Conservation (phyloP, 1,140 invertebrate species). For the Brachionus rubens region DNA sequence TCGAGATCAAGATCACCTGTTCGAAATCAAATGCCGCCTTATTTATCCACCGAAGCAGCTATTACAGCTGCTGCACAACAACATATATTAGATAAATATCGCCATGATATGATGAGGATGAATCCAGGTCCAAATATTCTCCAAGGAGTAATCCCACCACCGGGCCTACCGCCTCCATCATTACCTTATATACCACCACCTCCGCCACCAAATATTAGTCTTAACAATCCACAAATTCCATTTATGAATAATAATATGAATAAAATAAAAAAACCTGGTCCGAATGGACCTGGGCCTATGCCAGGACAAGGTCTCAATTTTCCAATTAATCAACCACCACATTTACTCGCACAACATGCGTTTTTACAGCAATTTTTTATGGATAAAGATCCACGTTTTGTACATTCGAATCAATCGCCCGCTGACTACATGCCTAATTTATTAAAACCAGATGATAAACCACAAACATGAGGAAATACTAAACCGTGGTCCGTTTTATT, state of each 20-base stretch:
- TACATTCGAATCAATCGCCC: background rate
- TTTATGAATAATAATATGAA: no score
- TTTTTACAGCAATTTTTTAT: constrained; percentile 33
- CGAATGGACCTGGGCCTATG: background rate
- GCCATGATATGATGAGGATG: constrained; percentile 7
- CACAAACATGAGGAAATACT: background rate
- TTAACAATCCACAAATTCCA: no score
- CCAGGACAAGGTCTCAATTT: background rate
- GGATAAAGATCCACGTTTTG: background rate
- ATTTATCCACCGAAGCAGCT: constrained; percentile 14
- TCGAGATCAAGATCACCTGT: background rate
- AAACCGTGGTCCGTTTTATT: background rate
- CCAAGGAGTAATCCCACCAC: background rate
- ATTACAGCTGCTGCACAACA: constrained; percentile 36
- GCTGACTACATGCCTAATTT: background rate
- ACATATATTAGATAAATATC: constrained; percentile 16
- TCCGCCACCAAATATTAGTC: background rate
- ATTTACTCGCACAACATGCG: background rate
- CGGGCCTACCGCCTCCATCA: background rate
- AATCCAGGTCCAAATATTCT: background rate
- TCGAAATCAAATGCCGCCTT: no score
- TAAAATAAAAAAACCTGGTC: background rate
- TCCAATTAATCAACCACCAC: background rate
- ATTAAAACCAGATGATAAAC: constrained; percentile 14
- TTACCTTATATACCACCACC: background rate